Evolutionary conservation across 2,113 vertebrate genomes (phyloP), one percentile per base, ranked within the genome.

Genomic region (Cariama cristata): DNA sequence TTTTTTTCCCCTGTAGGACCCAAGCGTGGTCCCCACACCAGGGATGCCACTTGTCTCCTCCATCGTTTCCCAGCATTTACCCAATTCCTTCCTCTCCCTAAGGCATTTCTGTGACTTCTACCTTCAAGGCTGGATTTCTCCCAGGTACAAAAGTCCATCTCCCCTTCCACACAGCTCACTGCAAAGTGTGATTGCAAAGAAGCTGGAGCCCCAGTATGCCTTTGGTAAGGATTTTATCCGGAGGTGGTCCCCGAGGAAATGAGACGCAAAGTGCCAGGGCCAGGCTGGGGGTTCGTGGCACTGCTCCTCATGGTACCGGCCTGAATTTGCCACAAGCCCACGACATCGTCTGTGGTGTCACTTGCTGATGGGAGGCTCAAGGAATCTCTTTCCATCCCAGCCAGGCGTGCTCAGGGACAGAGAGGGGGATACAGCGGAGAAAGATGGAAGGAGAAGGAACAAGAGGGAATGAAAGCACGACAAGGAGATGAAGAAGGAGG

Each of bases 281-380:
- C 49, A 24, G 56, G 19, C 33, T 19, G 30, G 19, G 32, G 11
- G 15, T 14, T n/a, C 0, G 3, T 47, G 66, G 22, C 62, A 24
- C 33, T 17, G 72, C n/a, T 47, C 50, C 63, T 22, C 2, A 22
- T 1, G 26, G 24, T 14, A 23, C 71, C 5, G 1, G 35, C 30
- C 49, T 33, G 67, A 56, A 27, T 19, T 40, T 44, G 64, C 6
- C 60, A 38, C 56, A 16, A 47, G 14, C 38, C 44, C 32, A 11
- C 1, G 11, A 19, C 26, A 52, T 7, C 4, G 0, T 16, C 49
- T 60, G 47, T 1, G 3, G 40, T 33, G 59, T 35, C 63, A 26
- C 9, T 16, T 33, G 21, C 33, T 88, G 45, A 38, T 68, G 44
- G 49, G 38, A 45, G 9, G 11, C 49, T 38, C 73, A 52, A 7